Percentiles rank a stretch among this genome's conserved stretches.
Evolutionary conservation across 2,113 vertebrate genomes (phyloP).

Genomic region (Ramphastos sulfuratus): DNA sequence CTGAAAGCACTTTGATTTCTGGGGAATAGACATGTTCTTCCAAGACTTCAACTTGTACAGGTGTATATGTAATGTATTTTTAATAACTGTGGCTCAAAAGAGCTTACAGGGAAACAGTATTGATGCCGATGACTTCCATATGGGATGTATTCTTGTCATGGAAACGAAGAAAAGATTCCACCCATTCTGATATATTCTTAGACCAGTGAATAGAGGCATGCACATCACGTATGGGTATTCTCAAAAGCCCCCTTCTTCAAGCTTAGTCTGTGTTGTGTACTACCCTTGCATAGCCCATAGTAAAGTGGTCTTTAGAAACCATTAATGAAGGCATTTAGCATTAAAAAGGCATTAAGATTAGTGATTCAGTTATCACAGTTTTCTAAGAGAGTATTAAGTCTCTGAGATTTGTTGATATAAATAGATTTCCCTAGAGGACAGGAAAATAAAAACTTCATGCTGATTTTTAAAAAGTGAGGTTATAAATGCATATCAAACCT

Average conservation of each 20-base stretch:
- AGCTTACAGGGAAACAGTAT: not conserved
- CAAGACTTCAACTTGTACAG: slow-evolving; percentile 35
- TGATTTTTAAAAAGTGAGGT: not conserved
- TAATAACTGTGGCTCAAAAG: slow-evolving; percentile 28
- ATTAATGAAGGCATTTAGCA: not conserved
- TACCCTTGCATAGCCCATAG: not conserved
- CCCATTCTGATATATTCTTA: not conserved
- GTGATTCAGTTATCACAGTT: not conserved
- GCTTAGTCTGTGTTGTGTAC: not conserved
- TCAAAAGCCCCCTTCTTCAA: not conserved
- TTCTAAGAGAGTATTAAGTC: not conserved
- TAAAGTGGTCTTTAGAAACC: not conserved
- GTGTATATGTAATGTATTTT: slow-evolving; percentile 31
- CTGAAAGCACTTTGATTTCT: slow-evolving; percentile 38
- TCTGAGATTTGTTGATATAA: not conserved
- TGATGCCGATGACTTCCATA: slow-evolving; percentile 38
- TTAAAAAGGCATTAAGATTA: not conserved
- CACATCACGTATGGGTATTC: not conserved
- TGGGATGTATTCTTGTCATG: not conserved
- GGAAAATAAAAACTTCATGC: not conserved
- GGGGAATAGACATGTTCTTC: not conserved
- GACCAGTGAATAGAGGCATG: not conserved
- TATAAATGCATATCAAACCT: not conserved
- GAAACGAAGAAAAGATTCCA: slow-evolving; percentile 7
- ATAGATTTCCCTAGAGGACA: not conserved